Evolutionary conservation across 1,140 invertebrate species (phyloP), one percentile per base, ranked within the genome.

Genomic region (Maconellicoccus hirsutus): DNA sequence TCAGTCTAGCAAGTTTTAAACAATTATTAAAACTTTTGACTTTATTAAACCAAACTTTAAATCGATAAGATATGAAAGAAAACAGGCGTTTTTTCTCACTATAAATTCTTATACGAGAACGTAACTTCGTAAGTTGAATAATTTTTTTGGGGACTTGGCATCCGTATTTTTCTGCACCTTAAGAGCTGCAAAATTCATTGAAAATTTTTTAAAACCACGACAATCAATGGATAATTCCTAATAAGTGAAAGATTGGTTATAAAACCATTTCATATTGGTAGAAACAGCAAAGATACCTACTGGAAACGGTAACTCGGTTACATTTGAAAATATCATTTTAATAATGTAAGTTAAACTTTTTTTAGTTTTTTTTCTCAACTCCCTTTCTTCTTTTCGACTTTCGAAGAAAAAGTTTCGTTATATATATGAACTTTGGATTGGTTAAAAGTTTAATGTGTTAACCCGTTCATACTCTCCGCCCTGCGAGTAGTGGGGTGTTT

Each of bases 401-500:
- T 52, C 42, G 42, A 52, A 52, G 42, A 52, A 52, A 52, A 52
- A 52, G 42, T 52, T 52, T 52, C 42, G 16, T 52, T 52, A 52
- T 52, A 52, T 70, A 59, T 70, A 70, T 72, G 70, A 72, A 72
- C 70, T 70, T 70, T 26, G 42, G 42, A 25, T 70, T 42, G 70
- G 33, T 42, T 42, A 52, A 52, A 52, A 38, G 22, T 39, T 39
- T 39, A 70, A 52, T 70, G 70, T 70, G 70, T 70, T 70, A 70
- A 52, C 33, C 33, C 33, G 70, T 70, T 39, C 42, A 38, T 70
- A 70, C 70, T 69, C 69, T 71, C 66, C 73, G 66, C 52, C 73
- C 59, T 25, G 26, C 38, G 42, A 59, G 61, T 66, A 71, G 63
- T 73, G 70, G 73, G 33, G 73, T 69, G 73, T 71, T 71, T 70